These are phyloP conservation scores for Phenacoccus solenopsis DNA, from an alignment of 1,140 invertebrate species.

Conservation along the genomic window DNA sequence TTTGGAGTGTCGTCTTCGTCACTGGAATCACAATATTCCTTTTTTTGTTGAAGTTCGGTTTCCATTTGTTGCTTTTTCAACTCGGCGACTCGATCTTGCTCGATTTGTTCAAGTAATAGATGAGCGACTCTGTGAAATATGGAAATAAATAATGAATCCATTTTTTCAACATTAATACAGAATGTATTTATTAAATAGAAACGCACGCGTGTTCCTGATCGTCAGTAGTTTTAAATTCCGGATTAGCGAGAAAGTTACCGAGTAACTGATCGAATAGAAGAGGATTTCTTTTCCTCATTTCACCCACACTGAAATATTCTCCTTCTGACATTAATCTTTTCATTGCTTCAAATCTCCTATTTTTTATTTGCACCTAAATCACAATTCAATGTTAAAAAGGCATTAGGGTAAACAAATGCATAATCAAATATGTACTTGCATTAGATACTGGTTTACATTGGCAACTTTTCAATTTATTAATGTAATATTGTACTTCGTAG, in stretches of 20 bases:
- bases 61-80: conserved; percentile 43
- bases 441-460: background rate
- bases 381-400: conserved; percentile 27
- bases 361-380: conserved; percentile 48
- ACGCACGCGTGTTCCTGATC: conserved; percentile 44
- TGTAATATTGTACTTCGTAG: background rate
- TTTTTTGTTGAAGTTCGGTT: conserved; percentile 23
- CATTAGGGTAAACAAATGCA: conserved; percentile 37
- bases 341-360: conserved; percentile 70
- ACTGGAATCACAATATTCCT: conserved; percentile 22
- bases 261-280: conserved; percentile 77
- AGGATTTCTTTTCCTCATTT: conserved; percentile 86
- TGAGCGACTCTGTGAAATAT: conserved; percentile 39
- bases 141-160: conserved; percentile 14
- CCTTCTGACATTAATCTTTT: conserved; percentile 54
- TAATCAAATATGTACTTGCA: background rate
- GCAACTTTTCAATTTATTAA: conserved; percentile 9
- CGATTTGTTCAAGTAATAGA: conserved; percentile 50
- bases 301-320: conserved; percentile 75
- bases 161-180: conserved; percentile 15
- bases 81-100: conserved; percentile 47
- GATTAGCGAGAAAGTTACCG: conserved; percentile 61
- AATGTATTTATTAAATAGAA: conserved; percentile 13
- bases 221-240: conserved; percentile 51
- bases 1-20: background rate